Conservation (phyloP, 1,140 invertebrate species). For the Heliconius melpomene region DNA sequence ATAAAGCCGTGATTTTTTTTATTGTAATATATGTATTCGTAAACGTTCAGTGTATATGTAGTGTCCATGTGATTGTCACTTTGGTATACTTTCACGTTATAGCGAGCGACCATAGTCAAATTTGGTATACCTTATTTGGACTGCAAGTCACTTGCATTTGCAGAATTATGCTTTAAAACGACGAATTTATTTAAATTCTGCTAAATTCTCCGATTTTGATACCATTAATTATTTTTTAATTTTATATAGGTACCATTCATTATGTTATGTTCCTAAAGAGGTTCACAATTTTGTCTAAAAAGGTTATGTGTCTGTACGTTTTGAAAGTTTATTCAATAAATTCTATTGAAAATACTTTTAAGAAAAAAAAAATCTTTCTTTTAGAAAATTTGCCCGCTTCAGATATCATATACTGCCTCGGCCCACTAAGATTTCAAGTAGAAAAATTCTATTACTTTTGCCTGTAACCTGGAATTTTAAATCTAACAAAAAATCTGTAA, state of each 20-base stretch:
- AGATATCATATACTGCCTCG: neutral
- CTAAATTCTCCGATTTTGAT: neutral
- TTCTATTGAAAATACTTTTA: too few species aligned
- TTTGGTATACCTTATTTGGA: neutral
- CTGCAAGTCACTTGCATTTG: neutral
- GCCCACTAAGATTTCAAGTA: neutral
- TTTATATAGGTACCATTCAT: neutral
- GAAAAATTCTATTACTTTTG: neutral
- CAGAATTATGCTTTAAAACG: too few species aligned
- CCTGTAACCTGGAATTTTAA: neutral
- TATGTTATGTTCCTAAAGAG: neutral
- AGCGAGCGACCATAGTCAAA: neutral
- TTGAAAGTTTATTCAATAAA: neutral
- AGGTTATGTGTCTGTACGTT: too few species aligned
- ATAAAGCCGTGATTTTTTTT: too few species aligned
- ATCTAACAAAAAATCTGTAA: neutral
- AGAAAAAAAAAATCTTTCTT: too few species aligned
- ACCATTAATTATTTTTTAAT: too few species aligned
- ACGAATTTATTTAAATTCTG: too few species aligned
- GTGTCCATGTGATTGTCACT: too few species aligned
- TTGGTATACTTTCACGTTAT: neutral
- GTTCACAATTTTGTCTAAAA: too few species aligned
- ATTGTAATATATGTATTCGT: neutral
- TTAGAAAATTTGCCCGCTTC: too few species aligned
- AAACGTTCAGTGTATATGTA: neutral